Conservation (phyloP, 37 sponge, comb jelly and placozoan species). For the Aplysina aerophoba region DNA sequence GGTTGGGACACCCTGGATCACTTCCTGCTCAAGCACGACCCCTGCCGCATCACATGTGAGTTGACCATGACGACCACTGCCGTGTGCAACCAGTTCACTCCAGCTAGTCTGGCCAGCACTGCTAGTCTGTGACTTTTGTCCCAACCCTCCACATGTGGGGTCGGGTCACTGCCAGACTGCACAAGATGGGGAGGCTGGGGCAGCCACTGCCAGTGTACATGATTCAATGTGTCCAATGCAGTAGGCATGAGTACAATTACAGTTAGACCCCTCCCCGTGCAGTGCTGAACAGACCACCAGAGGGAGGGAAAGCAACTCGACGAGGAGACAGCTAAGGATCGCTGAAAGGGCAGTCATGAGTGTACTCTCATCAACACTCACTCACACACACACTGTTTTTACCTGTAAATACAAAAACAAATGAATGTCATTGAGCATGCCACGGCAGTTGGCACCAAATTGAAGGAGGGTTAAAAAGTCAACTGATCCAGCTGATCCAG, state of each 20-base stretch:
- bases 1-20: constrained; percentile 88
- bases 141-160: no score
- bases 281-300: background rate
- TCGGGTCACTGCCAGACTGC: no score
- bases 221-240: no score
- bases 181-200: no score
- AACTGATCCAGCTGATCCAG: no score
- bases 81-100: no score
- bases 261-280: background rate
- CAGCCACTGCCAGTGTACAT: no score
- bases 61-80: no score
- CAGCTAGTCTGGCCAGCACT: no score
- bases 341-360: background rate
- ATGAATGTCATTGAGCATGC: background rate
- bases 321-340: background rate
- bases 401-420: constrained; percentile 3
- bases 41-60: constrained; percentile 53
- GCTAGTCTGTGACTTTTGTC: no score
- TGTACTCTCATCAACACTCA: background rate
- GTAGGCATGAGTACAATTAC: no score
- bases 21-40: constrained; percentile 76
- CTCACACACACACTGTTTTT: background rate
- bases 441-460: background rate
- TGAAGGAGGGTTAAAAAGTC: no score
- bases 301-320: background rate